A percentile compares a stretch with the other conserved stretches of the same genome.
phyloP scores from a whole-genome alignment of 1,140 invertebrate genomes.

The Mamestra configurata region DNA sequence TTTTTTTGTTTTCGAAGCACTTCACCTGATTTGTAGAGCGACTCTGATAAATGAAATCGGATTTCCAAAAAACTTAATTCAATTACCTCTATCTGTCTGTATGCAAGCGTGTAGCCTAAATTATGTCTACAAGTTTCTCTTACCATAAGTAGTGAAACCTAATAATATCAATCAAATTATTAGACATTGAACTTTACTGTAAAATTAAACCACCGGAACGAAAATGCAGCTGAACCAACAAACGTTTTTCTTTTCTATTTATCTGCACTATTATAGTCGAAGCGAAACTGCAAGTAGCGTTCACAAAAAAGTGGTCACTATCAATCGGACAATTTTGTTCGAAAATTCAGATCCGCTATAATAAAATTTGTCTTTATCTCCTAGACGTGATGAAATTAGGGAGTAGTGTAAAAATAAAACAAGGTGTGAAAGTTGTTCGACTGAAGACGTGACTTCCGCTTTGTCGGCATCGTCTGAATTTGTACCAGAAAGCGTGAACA shows the following conservation, averaged over 20 bases:
- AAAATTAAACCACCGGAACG: conserved; percentile 37
- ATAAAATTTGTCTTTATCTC: conserved; percentile 47
- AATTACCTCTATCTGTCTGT: conserved; percentile 23
- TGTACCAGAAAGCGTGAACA: conserved; percentile 42
- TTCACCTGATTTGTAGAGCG: conserved; percentile 20
- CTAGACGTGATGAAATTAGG: conserved; percentile 50
- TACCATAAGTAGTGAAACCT: conserved; percentile 44
- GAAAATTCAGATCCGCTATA: conserved; percentile 29
- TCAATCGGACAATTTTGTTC: conserved; percentile 23
- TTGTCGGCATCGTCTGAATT: conserved; percentile 12
- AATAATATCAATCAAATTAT: conserved; percentile 45
- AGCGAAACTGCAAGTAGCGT: conserved; percentile 28
- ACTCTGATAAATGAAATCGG: neutral
- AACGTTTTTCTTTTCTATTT: conserved; percentile 26
- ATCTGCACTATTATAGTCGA: neutral
- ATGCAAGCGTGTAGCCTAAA: conserved; percentile 31
- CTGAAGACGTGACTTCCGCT: conserved; percentile 52
- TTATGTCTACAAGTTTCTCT: conserved; percentile 21
- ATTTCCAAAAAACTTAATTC: conserved; percentile 27
- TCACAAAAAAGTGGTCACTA: conserved; percentile 22
- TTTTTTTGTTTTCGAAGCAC: neutral
- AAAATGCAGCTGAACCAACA: conserved; percentile 42
- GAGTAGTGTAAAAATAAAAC: conserved; percentile 41
- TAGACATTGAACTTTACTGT: conserved; percentile 24
- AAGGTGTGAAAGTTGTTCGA: conserved; percentile 47